Evolutionary conservation across 2,797 vertebrate genomes (phyloP).

Genomic region (Sphenodon punctatus): DNA sequence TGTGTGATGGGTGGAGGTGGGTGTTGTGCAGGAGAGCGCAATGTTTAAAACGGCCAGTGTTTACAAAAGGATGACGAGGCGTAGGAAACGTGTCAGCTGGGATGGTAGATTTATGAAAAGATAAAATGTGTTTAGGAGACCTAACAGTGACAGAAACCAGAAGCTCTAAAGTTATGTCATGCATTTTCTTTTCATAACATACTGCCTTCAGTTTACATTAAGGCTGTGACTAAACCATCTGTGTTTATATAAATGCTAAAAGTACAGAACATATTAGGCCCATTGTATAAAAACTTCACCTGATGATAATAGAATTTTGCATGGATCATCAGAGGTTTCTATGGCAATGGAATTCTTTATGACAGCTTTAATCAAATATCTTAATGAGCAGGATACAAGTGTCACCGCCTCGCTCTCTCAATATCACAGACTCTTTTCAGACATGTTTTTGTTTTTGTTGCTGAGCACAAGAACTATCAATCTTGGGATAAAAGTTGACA

Average conservation of each 20-base stretch:
- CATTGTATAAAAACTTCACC: conserved; percentile 61
- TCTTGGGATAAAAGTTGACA: no score
- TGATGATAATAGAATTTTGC: conserved; percentile 11
- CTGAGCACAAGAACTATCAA: no score
- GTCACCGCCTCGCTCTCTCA: no score
- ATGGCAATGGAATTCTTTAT: not conserved
- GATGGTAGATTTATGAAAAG: conserved; percentile 31
- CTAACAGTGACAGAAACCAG: conserved; percentile 59
- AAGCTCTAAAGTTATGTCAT: conserved; percentile 17
- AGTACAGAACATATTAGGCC: conserved; percentile 53
- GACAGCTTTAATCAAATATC: not conserved
- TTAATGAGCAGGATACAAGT: conserved; percentile 5
- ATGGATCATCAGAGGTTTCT: conserved; percentile 25
- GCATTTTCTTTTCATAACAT: conserved; percentile 61
- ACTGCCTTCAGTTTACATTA: conserved; percentile 67
- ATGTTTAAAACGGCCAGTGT: no score
- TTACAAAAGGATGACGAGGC: conserved; percentile 8
- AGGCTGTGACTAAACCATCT: conserved; percentile 58
- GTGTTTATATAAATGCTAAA: conserved; percentile 67
- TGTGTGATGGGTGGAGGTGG: no score
- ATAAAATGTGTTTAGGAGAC: conserved; percentile 46
- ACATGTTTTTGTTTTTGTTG: no score
- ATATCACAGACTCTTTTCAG: no score
- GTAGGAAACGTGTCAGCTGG: not conserved
- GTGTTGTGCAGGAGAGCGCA: no score